Percentiles rank a stretch among this genome's conserved stretches.
These are phyloP conservation scores for Drosophila kikkawai DNA, from an alignment of 1,140 invertebrate genomes.

Conservation along the genomic window DNA sequence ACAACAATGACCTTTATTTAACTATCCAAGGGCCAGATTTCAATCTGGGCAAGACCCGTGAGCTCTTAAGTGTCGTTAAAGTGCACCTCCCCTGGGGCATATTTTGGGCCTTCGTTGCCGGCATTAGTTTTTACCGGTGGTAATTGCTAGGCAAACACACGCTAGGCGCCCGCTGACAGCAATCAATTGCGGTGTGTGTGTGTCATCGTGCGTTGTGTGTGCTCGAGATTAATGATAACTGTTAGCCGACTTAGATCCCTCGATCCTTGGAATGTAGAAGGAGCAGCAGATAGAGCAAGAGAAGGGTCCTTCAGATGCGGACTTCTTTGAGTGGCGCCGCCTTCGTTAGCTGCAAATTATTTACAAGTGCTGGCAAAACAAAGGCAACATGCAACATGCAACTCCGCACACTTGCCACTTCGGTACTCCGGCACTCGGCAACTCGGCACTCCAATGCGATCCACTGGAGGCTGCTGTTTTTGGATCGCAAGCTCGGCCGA, in stretches of 20 bases:
- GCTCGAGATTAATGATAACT: conserved; percentile 51
- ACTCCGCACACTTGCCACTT: conserved; percentile 22
- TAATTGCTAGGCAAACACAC: conserved; percentile 35
- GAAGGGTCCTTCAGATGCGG: conserved; percentile 34
- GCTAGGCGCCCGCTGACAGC: conserved; percentile 13
- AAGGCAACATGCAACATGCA: conserved; percentile 52
- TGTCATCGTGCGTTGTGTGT: not conserved
- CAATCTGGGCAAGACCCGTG: not conserved
- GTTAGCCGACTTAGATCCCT: conserved; percentile 10
- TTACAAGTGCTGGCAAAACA: conserved; percentile 71
- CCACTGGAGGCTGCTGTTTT: conserved; percentile 58
- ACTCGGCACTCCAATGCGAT: conserved; percentile 24
- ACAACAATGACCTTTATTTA: not conserved
- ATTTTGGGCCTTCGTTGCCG: not conserved
- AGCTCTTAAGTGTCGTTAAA: not conserved
- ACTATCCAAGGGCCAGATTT: conserved; percentile 8
- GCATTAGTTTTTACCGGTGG: conserved; percentile 13
- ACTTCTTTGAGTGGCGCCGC: conserved; percentile 63
- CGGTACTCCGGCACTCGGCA: not conserved
- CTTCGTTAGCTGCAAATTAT: conserved; percentile 81
- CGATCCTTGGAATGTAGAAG: not conserved
- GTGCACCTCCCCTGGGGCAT: not conserved
- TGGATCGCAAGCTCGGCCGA: conserved; percentile 51
- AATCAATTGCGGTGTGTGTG: conserved; percentile 33
- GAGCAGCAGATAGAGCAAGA: conserved; percentile 17